A percentile compares a stretch with the other conserved stretches of the same genome.
phyloP scores from a whole-genome alignment of 1,140 invertebrate genomes.

The Liolophura sinensis region DNA sequence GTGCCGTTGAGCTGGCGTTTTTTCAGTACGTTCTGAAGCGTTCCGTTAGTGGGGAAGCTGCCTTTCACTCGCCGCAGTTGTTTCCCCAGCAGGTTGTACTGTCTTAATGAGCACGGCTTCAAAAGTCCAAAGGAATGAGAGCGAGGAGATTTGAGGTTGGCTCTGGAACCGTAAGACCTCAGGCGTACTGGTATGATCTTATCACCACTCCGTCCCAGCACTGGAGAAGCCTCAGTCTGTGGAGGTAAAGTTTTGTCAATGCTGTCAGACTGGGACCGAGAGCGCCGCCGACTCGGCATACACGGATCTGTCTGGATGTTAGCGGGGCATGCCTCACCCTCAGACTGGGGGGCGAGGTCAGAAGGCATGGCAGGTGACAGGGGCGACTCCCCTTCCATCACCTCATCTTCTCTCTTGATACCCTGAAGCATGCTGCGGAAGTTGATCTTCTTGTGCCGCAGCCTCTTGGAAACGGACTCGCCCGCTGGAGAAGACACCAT shows the following conservation, averaged over 20 bases:
- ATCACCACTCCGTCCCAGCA: too few relatives aligned
- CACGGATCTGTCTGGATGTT: neutral
- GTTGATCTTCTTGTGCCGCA: constrained; percentile 51
- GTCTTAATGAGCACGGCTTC: neutral
- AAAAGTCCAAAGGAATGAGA: neutral
- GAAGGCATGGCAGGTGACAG: constrained; percentile 2
- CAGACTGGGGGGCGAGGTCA: neutral
- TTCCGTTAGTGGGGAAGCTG: too few relatives aligned
- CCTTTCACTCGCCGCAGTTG: neutral
- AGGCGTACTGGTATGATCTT: too few relatives aligned
- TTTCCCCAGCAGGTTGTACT: neutral
- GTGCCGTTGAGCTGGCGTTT: too few relatives aligned
- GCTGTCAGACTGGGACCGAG: neutral
- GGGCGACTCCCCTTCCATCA: neutral
- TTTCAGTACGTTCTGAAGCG: too few relatives aligned
- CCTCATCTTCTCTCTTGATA: neutral
- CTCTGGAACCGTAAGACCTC: too few relatives aligned
- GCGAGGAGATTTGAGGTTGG: neutral
- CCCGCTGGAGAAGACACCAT: neutral
- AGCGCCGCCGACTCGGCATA: neutral
- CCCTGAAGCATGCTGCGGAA: constrained; percentile 47
- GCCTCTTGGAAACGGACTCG: constrained; percentile 19
- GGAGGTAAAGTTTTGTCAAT: too few relatives aligned
- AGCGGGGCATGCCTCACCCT: neutral
- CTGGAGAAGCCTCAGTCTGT: too few relatives aligned